Evolutionary conservation across 2,888 invertebrate genomes (phyloP), one percentile per base, ranked within the genome.

Genomic region (Heteromurus nitidus): DNA sequence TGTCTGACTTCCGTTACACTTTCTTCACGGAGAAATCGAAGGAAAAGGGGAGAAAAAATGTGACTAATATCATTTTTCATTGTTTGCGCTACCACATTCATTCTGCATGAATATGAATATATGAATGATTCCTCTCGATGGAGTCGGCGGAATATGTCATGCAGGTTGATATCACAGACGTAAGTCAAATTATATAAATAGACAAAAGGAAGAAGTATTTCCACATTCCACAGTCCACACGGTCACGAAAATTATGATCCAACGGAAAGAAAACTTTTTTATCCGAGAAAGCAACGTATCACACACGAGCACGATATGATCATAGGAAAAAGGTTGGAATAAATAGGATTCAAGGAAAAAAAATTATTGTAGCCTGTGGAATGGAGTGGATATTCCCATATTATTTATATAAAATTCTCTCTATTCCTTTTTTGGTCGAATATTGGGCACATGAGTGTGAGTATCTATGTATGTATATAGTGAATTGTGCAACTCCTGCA

Each of bases 231-330:
- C n/a, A n/a, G n/a, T n/a, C n/a, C n/a, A n/a, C 50, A 47, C 64
- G n/a, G 72, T 64, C 72, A 80, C 72, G 72, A 72, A 65, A 62
- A 65, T 65, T 31, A 65, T 65, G 72, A 47, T 47, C 47, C 47
- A 47, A 47, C 31, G 58, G 44, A 60, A 77, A 30, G 44, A 77
- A 31, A 50, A 69, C 31, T 42, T 69, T 24, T 22, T 16, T n/a
- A n/a, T n/a, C 26, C 24, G 47, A 50, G n/a, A n/a, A n/a, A n/a
- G n/a, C n/a, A n/a, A n/a, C n/a, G n/a, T n/a, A n/a, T n/a, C n/a
- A n/a, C n/a, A n/a, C n/a, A n/a, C n/a, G n/a, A n/a, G n/a, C n/a
- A n/a, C n/a, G n/a, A n/a, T n/a, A n/a, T n/a, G n/a, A n/a, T n/a
- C n/a, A n/a, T n/a, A 36, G 18, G 5, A 16, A 50, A 47, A 28